These are phyloP conservation scores for Octodon degus DNA, from an alignment of 2,113 vertebrate species.

Conservation along the genomic window DNA sequence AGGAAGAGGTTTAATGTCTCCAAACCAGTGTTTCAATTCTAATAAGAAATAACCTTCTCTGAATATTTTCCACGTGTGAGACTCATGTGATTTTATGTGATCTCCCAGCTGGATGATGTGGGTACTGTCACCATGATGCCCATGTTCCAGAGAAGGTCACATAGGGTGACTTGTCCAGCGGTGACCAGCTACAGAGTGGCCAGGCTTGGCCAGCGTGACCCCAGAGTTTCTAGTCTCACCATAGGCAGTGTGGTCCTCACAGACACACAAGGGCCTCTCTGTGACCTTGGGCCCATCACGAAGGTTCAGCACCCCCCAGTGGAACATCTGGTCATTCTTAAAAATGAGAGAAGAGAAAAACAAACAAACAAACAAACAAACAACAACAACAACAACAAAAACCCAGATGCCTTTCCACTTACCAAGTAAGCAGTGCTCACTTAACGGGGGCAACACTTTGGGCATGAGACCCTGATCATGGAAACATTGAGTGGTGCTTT, in stretches of 20 bases:
- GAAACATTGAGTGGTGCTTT: conserved; percentile 57
- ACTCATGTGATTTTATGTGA: neutral
- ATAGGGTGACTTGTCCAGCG: neutral
- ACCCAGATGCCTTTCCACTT: conserved; percentile 61
- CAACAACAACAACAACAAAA: neutral
- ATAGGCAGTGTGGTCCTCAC: neutral
- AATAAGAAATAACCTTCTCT: neutral
- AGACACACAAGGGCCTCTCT: neutral
- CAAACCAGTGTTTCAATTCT: neutral
- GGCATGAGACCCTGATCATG: conserved; percentile 54
- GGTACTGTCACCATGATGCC: neutral
- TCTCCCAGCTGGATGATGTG: neutral
- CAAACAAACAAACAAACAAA: too few relatives aligned
- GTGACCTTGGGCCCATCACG: conserved; percentile 3
- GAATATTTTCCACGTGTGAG: neutral
- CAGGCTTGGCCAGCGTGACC: neutral
- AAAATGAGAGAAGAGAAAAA: conserved; percentile 21
- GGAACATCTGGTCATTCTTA: conserved; percentile 68
- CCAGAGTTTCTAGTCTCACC: neutral
- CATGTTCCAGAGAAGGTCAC: neutral
- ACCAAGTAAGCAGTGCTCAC: conserved; percentile 54
- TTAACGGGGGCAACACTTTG: conserved; percentile 66
- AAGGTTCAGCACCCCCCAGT: neutral
- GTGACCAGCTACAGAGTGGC: neutral
- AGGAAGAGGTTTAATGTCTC: conserved; percentile 11